These are phyloP conservation scores for Morone chrysops DNA, from an alignment of 2,113 vertebrate species.

Conservation along the genomic window DNA sequence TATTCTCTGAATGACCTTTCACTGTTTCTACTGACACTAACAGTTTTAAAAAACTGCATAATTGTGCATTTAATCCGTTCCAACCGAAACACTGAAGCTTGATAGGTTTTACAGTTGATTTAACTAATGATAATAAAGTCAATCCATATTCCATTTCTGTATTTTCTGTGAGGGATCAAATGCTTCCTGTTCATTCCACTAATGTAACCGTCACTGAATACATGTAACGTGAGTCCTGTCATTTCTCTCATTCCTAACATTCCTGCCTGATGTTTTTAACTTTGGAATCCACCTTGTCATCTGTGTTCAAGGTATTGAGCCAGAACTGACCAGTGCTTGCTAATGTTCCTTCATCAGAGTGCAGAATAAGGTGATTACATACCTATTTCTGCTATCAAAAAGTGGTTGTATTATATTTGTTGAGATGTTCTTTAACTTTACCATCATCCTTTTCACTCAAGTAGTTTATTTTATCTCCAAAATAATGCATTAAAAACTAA, in stretches of 20 bases:
- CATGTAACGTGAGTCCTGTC: slow-evolving; percentile 51
- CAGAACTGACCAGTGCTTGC: not conserved
- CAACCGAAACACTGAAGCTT: not conserved
- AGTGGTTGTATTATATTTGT: not conserved
- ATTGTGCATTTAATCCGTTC: not conserved
- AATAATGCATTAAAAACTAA: not conserved
- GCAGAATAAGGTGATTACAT: not conserved
- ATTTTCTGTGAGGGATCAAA: not conserved
- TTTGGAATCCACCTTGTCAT: slow-evolving; percentile 68
- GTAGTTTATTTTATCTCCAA: not conserved
- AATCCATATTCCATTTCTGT: not conserved
- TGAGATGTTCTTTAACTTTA: not conserved
- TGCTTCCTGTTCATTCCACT: slow-evolving; percentile 12
- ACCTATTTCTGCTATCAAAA: not conserved
- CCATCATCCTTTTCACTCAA: not conserved
- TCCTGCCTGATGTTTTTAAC: slow-evolving; percentile 58
- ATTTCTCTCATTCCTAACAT: slow-evolving; percentile 65
- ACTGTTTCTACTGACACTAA: not conserved
- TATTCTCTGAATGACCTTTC: not conserved
- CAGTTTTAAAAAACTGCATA: not conserved
- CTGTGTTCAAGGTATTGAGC: slow-evolving; percentile 31
- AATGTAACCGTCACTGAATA: slow-evolving; percentile 21
- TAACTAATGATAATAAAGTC: not conserved
- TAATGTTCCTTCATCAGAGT: slow-evolving; percentile 26
- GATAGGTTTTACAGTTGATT: not conserved